Conservation (phyloP, 2,888 invertebrate species). For the Heteromyza rotundicornis region DNA sequence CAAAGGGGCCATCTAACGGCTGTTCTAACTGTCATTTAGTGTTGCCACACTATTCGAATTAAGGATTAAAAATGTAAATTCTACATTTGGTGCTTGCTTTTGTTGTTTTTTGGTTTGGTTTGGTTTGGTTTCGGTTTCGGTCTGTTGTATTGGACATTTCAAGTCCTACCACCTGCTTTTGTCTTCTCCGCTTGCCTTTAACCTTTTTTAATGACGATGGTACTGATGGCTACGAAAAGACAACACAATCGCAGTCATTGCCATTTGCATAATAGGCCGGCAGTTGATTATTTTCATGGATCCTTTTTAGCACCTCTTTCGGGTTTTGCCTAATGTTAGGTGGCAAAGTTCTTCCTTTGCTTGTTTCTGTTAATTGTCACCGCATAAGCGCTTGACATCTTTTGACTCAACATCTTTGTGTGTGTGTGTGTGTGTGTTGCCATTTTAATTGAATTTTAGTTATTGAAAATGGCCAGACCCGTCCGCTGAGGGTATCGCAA, state of each 20-base stretch:
- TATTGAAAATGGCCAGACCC: not conserved
- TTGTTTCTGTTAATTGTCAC: not conserved
- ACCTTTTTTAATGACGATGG: not conserved
- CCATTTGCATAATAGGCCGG: not conserved
- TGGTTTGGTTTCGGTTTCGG: no score
- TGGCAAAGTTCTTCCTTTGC: no score
- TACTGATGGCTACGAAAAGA: not conserved
- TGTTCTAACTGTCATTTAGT: slow-evolving; percentile 1
- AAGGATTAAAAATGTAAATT: slow-evolving; percentile 1
- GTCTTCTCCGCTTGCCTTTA: no score
- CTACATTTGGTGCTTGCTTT: not conserved
- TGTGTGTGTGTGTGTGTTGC: not conserved
- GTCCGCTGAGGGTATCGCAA: no score
- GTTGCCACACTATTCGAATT: slow-evolving; percentile 6
- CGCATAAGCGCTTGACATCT: not conserved
- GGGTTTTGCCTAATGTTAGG: no score
- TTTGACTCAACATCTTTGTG: not conserved
- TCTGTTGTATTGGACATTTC: no score
- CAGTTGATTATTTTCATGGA: not conserved
- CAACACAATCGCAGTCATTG: not conserved
- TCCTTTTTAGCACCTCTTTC: no score
- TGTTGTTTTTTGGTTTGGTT: not conserved
- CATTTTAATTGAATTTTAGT: slow-evolving; percentile 4
- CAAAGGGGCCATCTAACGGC: not conserved
- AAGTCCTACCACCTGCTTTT: no score